These are phyloP conservation scores for Sceloporus undulatus DNA, from an alignment of 2,113 vertebrate species.

Conservation along the genomic window DNA sequence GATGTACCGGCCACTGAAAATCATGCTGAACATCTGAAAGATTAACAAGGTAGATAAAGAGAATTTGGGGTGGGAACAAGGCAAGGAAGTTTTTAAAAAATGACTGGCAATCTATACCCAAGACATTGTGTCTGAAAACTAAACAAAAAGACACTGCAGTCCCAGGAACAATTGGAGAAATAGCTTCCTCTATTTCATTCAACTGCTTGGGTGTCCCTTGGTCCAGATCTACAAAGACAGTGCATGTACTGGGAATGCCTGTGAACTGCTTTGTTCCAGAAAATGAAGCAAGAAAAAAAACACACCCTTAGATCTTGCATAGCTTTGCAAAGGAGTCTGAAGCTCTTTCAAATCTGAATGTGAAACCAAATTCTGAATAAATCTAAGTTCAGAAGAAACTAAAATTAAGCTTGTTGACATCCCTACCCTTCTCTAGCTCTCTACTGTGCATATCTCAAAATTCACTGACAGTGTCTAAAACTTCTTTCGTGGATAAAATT, in stretches of 20 bases:
- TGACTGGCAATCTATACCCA: neutral
- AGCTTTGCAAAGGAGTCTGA: neutral
- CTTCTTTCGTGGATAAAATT: neutral
- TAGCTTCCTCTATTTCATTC: neutral
- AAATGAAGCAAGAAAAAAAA: neutral
- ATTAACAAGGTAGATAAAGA: slow-evolving; percentile 2
- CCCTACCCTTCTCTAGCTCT: neutral
- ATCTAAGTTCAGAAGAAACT: neutral
- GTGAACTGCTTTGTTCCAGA: neutral
- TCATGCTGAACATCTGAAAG: slow-evolving; percentile 91
- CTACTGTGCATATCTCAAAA: neutral
- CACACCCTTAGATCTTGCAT: neutral
- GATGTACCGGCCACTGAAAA: slow-evolving; percentile 96
- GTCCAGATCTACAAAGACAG: neutral
- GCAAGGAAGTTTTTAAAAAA: neutral
- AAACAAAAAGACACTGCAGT: neutral
- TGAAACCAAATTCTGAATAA: neutral
- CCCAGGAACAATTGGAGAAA: neutral
- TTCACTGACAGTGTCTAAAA: neutral
- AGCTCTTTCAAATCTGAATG: neutral
- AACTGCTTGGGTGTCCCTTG: neutral
- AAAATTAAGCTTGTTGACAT: neutral
- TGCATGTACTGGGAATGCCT: neutral
- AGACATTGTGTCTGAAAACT: neutral
- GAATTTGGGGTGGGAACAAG: neutral